A percentile compares a stretch with the other conserved stretches of the same genome.
phyloP scores from a whole-genome alignment of 1,140 invertebrate genomes.

The Drosophila oshimai region DNA sequence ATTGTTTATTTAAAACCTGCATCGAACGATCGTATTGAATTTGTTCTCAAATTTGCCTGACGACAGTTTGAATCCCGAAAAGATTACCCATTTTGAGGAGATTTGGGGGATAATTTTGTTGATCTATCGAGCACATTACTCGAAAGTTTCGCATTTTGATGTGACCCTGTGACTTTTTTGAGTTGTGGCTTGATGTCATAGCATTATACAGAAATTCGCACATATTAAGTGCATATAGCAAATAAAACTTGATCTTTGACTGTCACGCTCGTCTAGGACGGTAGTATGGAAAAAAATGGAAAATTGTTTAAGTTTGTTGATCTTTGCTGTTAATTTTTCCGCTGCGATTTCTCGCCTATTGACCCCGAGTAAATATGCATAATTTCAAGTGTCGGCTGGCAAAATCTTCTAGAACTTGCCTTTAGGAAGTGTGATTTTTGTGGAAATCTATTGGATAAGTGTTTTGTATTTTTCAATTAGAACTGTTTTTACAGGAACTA shows the following conservation, averaged over 20 bases:
- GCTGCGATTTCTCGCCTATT: slow-evolving; percentile 10
- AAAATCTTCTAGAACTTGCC: neutral
- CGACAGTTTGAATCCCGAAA: neutral
- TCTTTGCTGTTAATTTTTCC: slow-evolving; percentile 11
- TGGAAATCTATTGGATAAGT: too few relatives aligned
- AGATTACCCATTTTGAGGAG: neutral
- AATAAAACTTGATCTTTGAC: slow-evolving; percentile 43
- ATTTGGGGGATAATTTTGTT: neutral
- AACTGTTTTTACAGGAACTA: too few relatives aligned
- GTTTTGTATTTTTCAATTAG: too few relatives aligned
- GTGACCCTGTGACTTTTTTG: slow-evolving; percentile 1
- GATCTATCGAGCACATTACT: neutral
- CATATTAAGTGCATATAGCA: slow-evolving; percentile 14
- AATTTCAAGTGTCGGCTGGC: slow-evolving; percentile 1
- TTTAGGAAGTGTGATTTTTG: neutral
- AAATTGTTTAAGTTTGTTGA: slow-evolving; percentile 20
- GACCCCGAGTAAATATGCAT: slow-evolving; percentile 20
- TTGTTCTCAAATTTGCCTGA: neutral
- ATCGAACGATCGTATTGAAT: slow-evolving; percentile 1
- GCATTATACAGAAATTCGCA: slow-evolving; percentile 7
- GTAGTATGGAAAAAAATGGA: slow-evolving; percentile 8
- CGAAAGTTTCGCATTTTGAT: neutral
- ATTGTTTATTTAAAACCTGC: neutral
- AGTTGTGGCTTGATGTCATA: slow-evolving; percentile 29
- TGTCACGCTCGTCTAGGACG: neutral